Percentiles rank a stretch among this genome's conserved stretches.
Evolutionary conservation across 2,113 vertebrate species (phyloP).

Genomic region (Pangasianodon hypophthalmus): DNA sequence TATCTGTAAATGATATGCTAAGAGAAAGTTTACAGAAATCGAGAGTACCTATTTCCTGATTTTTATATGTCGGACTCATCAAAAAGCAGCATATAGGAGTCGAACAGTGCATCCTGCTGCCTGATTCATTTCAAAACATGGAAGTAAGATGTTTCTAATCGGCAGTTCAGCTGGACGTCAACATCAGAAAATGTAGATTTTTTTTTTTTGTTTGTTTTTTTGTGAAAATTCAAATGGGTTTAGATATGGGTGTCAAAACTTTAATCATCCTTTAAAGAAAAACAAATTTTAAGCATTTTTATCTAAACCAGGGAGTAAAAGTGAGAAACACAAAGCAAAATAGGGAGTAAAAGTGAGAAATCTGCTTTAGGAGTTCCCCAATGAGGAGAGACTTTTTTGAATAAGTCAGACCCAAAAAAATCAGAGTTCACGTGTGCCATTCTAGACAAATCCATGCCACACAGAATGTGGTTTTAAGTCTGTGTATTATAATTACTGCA

Average conservation of each 20-base stretch:
- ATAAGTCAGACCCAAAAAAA: constrained; percentile 56
- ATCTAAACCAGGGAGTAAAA: neutral
- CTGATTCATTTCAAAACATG: constrained; percentile 22
- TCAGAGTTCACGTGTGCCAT: constrained; percentile 34
- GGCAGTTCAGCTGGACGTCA: neutral
- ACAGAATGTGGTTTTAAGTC: constrained; percentile 56
- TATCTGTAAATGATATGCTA: neutral
- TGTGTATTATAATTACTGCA: constrained; percentile 49
- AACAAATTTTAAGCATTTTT: neutral
- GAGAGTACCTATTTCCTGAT: constrained; percentile 25
- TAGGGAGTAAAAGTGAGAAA: neutral
- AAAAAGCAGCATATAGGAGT: constrained; percentile 11
- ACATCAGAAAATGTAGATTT: neutral
- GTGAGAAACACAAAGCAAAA: neutral
- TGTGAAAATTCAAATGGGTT: too few species aligned
- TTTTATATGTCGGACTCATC: neutral
- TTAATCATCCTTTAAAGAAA: too few species aligned
- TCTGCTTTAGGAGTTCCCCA: constrained; percentile 13
- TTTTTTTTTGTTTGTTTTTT: neutral
- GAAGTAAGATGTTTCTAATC: constrained; percentile 15
- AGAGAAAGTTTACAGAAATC: constrained; percentile 12
- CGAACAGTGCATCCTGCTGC: neutral
- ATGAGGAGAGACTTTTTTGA: neutral
- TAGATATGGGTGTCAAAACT: neutral
- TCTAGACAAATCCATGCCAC: constrained; percentile 59